Conservation (phyloP, 2,113 vertebrate species). For the Atlantisia rogersi region DNA sequence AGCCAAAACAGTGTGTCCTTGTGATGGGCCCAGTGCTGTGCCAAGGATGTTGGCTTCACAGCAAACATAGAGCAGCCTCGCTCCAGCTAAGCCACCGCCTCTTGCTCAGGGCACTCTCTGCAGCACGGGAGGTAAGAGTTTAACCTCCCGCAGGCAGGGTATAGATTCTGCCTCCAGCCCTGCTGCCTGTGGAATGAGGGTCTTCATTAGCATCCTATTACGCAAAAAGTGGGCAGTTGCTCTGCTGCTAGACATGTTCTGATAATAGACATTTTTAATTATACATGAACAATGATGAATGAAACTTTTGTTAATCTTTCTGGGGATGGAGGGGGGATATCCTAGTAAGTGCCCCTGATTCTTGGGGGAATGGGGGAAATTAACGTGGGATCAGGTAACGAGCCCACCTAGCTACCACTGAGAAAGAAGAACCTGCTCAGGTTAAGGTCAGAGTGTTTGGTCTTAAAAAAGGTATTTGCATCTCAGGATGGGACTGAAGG, state of each 20-base stretch:
- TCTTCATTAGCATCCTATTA: background rate
- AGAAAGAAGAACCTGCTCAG: background rate
- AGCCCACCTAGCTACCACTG: background rate
- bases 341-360: background rate
- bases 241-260: background rate
- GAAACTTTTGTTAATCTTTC: background rate
- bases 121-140: background rate
- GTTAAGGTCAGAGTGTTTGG: background rate
- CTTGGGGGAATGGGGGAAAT: too few relatives aligned
- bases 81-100: background rate
- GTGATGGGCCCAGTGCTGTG: background rate
- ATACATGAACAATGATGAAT: background rate
- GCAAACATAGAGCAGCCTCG: rapidly evolving
- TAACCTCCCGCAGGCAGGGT: background rate
- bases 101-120: background rate
- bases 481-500: background rate
- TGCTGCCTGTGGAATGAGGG: background rate
- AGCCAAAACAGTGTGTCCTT: background rate
- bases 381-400: background rate
- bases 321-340: background rate
- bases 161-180: background rate
- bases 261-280: background rate
- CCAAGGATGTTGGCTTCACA: background rate
- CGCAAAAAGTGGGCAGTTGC: background rate
- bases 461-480: background rate